These are phyloP conservation scores for Xenopus petersii DNA, from an alignment of 2,797 vertebrate genomes.

Conservation along the genomic window DNA sequence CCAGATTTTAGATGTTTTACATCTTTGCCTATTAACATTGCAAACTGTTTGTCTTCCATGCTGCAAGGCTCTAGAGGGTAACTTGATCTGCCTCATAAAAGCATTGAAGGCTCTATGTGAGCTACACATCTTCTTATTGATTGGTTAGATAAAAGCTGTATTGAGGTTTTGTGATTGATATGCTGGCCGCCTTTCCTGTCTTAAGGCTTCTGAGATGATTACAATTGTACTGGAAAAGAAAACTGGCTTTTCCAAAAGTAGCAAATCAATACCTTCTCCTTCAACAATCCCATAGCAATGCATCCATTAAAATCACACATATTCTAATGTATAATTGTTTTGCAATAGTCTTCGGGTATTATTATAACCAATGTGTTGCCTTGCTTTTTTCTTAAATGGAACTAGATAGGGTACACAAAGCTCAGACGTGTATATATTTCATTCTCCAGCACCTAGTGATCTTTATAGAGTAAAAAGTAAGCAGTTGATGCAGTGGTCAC, in stretches of 20 bases:
- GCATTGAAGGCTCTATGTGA: slow-evolving; percentile 37
- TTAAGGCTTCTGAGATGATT: slow-evolving; percentile 40
- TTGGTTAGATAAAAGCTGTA: slow-evolving; percentile 46
- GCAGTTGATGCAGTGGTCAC: no score
- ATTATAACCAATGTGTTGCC: no score
- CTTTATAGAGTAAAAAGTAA: no score
- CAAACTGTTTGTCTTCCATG: slow-evolving; percentile 32
- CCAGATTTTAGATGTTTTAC: slow-evolving; percentile 9
- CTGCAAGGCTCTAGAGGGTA: slow-evolving; percentile 34
- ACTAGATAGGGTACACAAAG: no score
- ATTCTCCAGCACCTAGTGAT: not conserved
- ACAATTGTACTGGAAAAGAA: slow-evolving; percentile 41
- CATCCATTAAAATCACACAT: slow-evolving; percentile 4
- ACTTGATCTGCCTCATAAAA: slow-evolving; percentile 43
- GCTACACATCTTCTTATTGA: slow-evolving; percentile 43
- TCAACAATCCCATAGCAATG: slow-evolving; percentile 27
- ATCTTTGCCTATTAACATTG: slow-evolving; percentile 34
- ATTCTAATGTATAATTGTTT: not conserved
- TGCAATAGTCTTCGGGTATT: no score
- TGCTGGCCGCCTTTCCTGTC: slow-evolving; percentile 38
- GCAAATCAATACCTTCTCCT: slow-evolving; percentile 43
- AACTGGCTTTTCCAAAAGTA: slow-evolving; percentile 44
- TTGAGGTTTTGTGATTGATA: slow-evolving; percentile 48
- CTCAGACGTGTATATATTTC: no score
- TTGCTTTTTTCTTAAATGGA: no score